phyloP scores from a whole-genome alignment of 2,797 vertebrate genomes.

The Sardinella longiceps region DNA sequence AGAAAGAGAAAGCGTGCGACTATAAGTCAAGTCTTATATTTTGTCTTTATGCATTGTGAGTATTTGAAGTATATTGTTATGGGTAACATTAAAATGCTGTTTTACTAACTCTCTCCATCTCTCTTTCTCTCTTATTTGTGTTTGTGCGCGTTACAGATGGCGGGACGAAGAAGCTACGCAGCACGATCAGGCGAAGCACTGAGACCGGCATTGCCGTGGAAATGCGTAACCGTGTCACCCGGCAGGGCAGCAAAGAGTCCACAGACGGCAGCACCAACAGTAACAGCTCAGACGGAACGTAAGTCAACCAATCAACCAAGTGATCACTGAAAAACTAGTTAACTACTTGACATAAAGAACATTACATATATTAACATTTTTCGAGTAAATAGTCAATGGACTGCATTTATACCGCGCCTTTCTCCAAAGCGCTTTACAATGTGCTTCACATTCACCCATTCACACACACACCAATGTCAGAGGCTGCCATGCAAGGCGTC shows the following conservation, averaged over 20 bases:
- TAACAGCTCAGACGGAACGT: constrained; percentile 97
- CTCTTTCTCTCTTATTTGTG: constrained; percentile 9
- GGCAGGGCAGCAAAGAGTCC: constrained; percentile 96
- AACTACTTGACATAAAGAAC: background rate
- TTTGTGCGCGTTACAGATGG: constrained; percentile 76
- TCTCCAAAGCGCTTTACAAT: no score
- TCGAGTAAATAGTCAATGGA: no score
- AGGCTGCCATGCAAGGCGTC: no score
- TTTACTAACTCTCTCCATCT: background rate
- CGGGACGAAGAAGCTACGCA: constrained; percentile 93
- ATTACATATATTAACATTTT: no score
- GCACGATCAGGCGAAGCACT: constrained; percentile 94
- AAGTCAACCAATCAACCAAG: constrained; percentile 58
- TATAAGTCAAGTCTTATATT: no score
- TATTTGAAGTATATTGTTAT: no score
- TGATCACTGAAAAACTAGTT: background rate
- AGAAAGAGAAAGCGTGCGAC: no score
- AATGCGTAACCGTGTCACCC: constrained; percentile 93
- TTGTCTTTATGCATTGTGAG: no score
- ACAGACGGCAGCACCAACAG: constrained; percentile 98
- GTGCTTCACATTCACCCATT: no score
- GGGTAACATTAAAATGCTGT: background rate
- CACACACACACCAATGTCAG: no score
- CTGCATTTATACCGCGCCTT: no score
- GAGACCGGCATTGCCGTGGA: constrained; percentile 98